Evolutionary conservation across 2,113 vertebrate species (phyloP).

Genomic region (Microcebus griseorufus): DNA sequence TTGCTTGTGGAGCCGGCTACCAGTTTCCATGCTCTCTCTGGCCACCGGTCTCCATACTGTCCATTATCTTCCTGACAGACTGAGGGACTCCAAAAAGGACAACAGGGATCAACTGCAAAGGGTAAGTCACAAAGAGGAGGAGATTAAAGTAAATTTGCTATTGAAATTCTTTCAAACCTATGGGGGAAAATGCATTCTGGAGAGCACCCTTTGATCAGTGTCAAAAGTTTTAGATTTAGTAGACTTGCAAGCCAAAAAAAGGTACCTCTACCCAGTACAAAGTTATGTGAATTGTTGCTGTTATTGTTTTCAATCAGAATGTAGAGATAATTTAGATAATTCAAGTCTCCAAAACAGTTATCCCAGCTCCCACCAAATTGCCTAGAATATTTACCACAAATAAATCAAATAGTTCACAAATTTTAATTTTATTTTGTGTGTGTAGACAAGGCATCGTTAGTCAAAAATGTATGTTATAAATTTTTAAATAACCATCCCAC

Average conservation of each 20-base stretch:
- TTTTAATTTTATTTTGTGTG: not conserved
- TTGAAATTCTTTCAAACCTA: not conserved
- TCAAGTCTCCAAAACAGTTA: not conserved
- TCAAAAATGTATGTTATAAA: not conserved
- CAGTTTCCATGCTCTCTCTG: not conserved
- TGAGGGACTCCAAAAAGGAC: not conserved
- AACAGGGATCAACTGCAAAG: not conserved
- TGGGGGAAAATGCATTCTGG: not conserved
- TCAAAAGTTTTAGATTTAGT: not conserved
- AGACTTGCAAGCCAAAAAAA: not conserved
- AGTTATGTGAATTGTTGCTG: not conserved
- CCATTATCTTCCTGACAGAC: not conserved
- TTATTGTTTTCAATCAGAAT: not conserved
- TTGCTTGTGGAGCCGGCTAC: not conserved
- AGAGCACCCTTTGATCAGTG: not conserved
- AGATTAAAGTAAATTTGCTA: not conserved
- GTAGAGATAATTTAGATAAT: not conserved
- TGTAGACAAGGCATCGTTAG: not conserved
- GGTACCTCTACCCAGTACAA: not conserved
- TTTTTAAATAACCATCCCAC: not conserved
- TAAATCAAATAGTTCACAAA: slow-evolving; percentile 1
- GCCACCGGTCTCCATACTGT: not conserved
- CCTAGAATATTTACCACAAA: not conserved
- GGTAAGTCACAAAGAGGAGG: not conserved
- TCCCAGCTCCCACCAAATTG: not conserved